A percentile compares a stretch with the other conserved stretches of the same genome.
Evolutionary conservation across 30 jellyfish, hydroid and myxozoan genomes (phyloP).

Genomic region (Cassiopea andromeda): DNA sequence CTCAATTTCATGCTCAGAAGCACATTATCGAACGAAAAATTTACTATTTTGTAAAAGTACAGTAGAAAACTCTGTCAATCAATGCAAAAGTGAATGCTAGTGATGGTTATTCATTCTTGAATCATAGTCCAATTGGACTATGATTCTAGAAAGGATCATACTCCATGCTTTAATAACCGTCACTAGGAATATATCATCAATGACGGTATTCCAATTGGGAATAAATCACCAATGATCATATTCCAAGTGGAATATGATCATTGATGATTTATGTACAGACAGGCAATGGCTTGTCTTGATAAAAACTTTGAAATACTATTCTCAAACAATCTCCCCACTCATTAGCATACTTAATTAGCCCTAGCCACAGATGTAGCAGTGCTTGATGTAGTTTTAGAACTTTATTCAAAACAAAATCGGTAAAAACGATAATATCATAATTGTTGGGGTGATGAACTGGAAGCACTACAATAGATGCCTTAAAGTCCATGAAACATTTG

Average conservation of each 20-base stretch:
- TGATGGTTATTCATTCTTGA: not conserved
- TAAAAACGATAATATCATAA: too few relatives aligned
- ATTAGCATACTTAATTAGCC: not conserved
- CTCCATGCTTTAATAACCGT: too few relatives aligned
- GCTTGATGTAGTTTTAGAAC: not conserved
- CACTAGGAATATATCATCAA: too few relatives aligned
- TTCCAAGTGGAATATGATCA: not conserved
- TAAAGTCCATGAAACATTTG: too few relatives aligned
- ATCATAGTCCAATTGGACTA: not conserved
- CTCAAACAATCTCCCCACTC: not conserved
- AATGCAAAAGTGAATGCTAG: not conserved
- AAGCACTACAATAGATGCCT: too few relatives aligned
- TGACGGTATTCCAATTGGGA: too few relatives aligned
- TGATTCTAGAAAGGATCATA: too few relatives aligned
- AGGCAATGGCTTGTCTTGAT: not conserved
- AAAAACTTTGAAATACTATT: not conserved
- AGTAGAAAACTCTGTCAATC: not conserved
- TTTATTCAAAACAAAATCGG: too few relatives aligned
- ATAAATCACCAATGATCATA: too few relatives aligned
- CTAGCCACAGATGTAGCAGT: not conserved
- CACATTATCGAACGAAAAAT: not conserved
- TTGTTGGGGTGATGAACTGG: too few relatives aligned
- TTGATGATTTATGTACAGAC: not conserved
- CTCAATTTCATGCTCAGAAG: not conserved
- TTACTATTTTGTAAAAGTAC: constrained; percentile 1